Percentiles rank a stretch among this genome's conserved stretches.
These are phyloP conservation scores for Hermodice carunculata DNA, from an alignment of 2,888 invertebrate genomes.

Conservation along the genomic window DNA sequence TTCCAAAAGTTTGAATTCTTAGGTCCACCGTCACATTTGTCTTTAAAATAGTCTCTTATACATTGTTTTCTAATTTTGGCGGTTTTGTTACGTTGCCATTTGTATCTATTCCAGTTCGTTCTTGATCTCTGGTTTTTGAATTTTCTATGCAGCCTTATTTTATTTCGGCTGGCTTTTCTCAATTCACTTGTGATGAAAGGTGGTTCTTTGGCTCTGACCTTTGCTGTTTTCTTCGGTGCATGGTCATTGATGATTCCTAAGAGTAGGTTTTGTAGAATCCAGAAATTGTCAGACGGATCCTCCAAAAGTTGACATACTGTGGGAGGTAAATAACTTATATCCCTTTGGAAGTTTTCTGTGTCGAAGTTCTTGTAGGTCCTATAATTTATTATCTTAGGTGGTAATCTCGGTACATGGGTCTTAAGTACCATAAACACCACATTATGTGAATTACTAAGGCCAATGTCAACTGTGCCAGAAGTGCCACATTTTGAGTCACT, in stretches of 20 bases:
- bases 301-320: too few relatives aligned
- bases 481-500: not conserved
- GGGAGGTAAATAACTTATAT: not conserved
- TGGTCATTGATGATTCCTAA: not conserved
- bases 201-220: not conserved
- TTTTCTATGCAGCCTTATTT: not conserved
- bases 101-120: not conserved
- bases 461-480: not conserved
- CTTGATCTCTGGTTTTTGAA: not conserved
- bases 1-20: not conserved
- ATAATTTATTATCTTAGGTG: not conserved
- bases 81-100: not conserved
- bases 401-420: not conserved
- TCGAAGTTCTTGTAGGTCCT: not conserved
- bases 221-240: not conserved
- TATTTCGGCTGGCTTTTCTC: not conserved
- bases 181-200: not conserved
- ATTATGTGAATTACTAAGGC: not conserved
- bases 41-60: not conserved
- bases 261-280: not conserved
- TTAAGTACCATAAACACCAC: not conserved
- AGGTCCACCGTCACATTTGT: not conserved
- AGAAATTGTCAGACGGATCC: not conserved
- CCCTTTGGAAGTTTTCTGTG: not conserved
- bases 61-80: not conserved